Evolutionary conservation across 2,888 invertebrate genomes (phyloP), one percentile per base, ranked within the genome.

Genomic region (Megamerina dolium): DNA sequence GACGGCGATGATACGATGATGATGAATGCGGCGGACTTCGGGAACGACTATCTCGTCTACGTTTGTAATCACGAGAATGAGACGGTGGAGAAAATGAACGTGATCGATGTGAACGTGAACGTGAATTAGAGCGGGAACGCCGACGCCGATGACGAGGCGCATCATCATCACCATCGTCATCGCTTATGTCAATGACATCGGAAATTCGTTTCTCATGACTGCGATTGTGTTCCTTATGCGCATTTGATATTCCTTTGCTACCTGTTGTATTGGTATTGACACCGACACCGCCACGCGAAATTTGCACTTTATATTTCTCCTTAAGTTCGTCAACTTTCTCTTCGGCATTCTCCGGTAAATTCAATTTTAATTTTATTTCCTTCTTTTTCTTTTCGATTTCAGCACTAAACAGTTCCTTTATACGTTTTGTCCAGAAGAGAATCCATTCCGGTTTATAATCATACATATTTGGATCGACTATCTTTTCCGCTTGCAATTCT

Each of bases 391-490:
- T 71, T 42, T 79, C 78, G 4, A 87, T 61, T 56, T 87, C 83
- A 12, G 79, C 79, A 21, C 79, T 77, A 59, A 87, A 85, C 6
- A 91, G 67, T 52, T 87, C 87, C 42, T 83, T 80, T 82, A 89
- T 86, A 10, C 87, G 78, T 46, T 79, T 79, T 57, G 86, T 87
- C 91, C 91, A 91, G 66, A 80, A 89, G 38, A 79, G 72, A 40
- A 89, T 88, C 91, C 91, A 91, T 59, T 91, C 91, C 1, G 88
- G 86, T 56, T 89, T 89, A 64, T 87, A 91, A 61, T 91, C 89
- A 62, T 89, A 81, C 51, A 82, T 83, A 23, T 82, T 76, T 0
- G 87, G 83, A 64, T 91, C 87, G 10, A 57, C 55, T 64, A 68
- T 71, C 53, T 71, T 72, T 73, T 79, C 74, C n/a, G 76, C 71